Evolutionary conservation across 2,888 invertebrate genomes (phyloP).

Genomic region (Camptogramma bilineatum): DNA sequence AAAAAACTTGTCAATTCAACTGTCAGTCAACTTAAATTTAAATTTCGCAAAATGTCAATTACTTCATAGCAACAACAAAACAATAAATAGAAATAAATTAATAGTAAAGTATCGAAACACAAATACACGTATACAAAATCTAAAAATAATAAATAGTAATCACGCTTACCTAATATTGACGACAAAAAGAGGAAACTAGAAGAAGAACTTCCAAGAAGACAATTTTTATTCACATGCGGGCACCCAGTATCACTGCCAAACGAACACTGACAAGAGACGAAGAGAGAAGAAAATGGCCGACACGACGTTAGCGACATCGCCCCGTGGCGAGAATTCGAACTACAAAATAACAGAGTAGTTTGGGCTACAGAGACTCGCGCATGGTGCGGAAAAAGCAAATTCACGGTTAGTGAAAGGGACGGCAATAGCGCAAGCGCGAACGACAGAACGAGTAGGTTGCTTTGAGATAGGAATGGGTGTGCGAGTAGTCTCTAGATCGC

Average conservation of each 20-base stretch:
- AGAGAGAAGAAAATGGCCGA: slow-evolving; percentile 83
- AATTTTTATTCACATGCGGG: slow-evolving; percentile 58
- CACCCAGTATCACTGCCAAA: slow-evolving; percentile 61
- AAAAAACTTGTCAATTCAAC: neutral
- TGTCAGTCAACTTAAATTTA: neutral
- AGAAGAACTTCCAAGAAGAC: slow-evolving; percentile 74
- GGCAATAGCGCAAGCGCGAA: slow-evolving; percentile 27
- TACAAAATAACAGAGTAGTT: slow-evolving; percentile 56
- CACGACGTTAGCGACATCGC: slow-evolving; percentile 58
- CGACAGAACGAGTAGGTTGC: slow-evolving; percentile 26
- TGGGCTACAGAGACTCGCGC: slow-evolving; percentile 49
- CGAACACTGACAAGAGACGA: slow-evolving; percentile 71
- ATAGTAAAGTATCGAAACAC: neutral
- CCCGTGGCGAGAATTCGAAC: slow-evolving; percentile 60
- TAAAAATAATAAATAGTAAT: slow-evolving; percentile 38
- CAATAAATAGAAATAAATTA: neutral
- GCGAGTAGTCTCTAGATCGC: slow-evolving; percentile 48
- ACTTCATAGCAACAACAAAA: neutral
- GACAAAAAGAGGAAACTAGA: slow-evolving; percentile 59
- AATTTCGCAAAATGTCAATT: neutral
- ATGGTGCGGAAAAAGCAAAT: slow-evolving; percentile 30
- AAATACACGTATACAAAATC: neutral
- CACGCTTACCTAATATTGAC: slow-evolving; percentile 59
- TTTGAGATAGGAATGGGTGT: slow-evolving; percentile 21
- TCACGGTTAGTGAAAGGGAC: slow-evolving; percentile 49